Base-by-base conservation (phyloP, 2,888 invertebrate genomes). In the Nomada hirtipes region DNA sequence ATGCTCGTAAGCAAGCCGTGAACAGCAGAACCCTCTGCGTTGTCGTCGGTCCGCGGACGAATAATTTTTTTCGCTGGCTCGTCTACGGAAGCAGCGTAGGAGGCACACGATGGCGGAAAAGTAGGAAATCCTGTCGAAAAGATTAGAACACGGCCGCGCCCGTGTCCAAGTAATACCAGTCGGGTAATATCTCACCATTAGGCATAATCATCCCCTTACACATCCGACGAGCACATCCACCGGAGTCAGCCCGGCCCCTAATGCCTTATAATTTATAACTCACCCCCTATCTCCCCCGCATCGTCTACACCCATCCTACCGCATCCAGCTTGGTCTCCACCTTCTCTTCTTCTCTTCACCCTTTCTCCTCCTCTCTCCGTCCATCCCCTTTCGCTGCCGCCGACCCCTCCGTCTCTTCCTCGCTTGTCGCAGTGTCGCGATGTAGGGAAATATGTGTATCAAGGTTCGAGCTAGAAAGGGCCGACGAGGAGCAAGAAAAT, bases 121-220 rank as follows among this genome's bases (percentile, higher is more conserved):
- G 93, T 93, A 93, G 91, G 89, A 93, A 93, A 93, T 92, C 90
- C 91, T 93, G 93, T 93, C 93, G 93, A 93, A 93, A 88, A 93
- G 93, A 93, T 93, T 93, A 93, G 92, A 93, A 93, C 93, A 93
- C 89, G 91, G 90, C 90, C 91, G 90, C 89, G 91, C 90, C 90
- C 92, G 91, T 93, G 93, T 93, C 90, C 93, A 92, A 92, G 93
- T 93, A 93, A 93, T 92, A 91, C 92, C 91, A 89, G 91, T 90
- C 89, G 89, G 92, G 93, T 93, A 93, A 93, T 93, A 93, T 93
- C 93, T 93, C 93, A 93, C 93, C 93, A 93, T 93, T 93, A 93
- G 92, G 93, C 92, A 93, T 93, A 93, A 93, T 93, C 93, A 93
- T 93, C 93, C 93, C 92, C 91, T 92, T 92, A 93, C 93, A 93